Evolutionary conservation across 2,888 invertebrate genomes (phyloP), one percentile per base, ranked within the genome.

Genomic region (Aspidiotus rigidus): DNA sequence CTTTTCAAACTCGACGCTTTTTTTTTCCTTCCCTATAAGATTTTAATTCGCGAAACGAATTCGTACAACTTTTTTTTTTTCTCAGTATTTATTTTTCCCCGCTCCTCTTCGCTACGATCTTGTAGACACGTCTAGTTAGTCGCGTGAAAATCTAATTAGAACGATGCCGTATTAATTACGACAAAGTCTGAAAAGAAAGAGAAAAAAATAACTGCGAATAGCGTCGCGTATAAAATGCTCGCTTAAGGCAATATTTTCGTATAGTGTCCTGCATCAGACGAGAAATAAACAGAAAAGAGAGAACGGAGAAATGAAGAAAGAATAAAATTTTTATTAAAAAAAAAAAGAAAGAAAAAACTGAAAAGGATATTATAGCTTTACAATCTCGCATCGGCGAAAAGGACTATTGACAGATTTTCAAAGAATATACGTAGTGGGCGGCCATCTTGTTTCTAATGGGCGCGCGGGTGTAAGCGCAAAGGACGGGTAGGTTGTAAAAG

Each of bases 361-460:
- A 16, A 44, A 42, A 41, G 10, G 57, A 54, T 13, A 57, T 57
- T 53, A 55, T 40, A 55, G 54, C 40, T 55, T 55, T 49, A 64
- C 64, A 55, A 54, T 55, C 55, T 64, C 64, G 49, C 41, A 64
- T 64, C 55, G 54, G 64, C 55, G 57, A 66, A 66, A 66, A 66
- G 44, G 66, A 66, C 57, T 67, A 67, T 67, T 42, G 67, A 67
- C 67, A 67, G 67, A 67, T 67, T 67, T 67, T 15, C 67, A 49
- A 59, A 67, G 67, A 49, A 59, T 59, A 10, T 28, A 59, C 67
- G 67, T 59, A 60, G 67, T 59, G 67, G 67, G 67, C 67, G 67
- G 67, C 67, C 67, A 67, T 67, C 67, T 67, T 67, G 67, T 67
- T 67, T 67, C 67, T 59, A 59, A 67, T 49, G 67, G 53, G 67